Conservation (phyloP, 2,113 vertebrate genomes). For the Austrofundulus limnaeus region DNA sequence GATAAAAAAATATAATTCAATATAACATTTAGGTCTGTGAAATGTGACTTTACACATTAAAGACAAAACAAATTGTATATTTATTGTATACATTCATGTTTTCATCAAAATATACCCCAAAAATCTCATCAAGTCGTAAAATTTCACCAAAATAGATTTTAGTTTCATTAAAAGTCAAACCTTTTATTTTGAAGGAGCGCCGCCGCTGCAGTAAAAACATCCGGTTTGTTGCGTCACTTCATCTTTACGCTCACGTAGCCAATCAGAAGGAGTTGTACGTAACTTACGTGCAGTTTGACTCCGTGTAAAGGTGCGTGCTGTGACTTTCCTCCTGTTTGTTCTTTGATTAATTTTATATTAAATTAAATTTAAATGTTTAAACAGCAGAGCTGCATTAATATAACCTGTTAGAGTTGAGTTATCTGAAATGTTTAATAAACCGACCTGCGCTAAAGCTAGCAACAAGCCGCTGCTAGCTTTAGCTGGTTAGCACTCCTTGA, state of each 20-base stretch:
- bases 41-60: too few species aligned
- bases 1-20: too few species aligned
- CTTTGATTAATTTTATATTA: background rate
- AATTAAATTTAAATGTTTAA: too few species aligned
- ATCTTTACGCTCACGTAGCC: constrained; percentile 5
- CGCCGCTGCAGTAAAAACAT: background rate
- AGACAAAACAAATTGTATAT: too few species aligned
- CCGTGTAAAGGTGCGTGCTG: constrained; percentile 1
- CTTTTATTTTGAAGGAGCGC: background rate
- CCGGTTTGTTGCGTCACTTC: background rate
- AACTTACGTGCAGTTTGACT: background rate
- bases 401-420: background rate
- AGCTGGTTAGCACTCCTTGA: background rate
- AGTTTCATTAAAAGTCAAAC: too few species aligned
- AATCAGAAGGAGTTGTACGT: constrained; percentile 27
- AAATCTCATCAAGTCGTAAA: too few species aligned
- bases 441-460: background rate
- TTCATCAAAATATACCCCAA: too few species aligned
- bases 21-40: too few species aligned
- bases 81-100: too few species aligned
- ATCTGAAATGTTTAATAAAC: too few species aligned
- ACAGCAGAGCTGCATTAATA: background rate
- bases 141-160: too few species aligned
- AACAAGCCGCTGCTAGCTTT: background rate
- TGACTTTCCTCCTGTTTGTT: background rate